phyloP scores from a whole-genome alignment of 1,140 invertebrate species.

The Liolophura sinensis region DNA sequence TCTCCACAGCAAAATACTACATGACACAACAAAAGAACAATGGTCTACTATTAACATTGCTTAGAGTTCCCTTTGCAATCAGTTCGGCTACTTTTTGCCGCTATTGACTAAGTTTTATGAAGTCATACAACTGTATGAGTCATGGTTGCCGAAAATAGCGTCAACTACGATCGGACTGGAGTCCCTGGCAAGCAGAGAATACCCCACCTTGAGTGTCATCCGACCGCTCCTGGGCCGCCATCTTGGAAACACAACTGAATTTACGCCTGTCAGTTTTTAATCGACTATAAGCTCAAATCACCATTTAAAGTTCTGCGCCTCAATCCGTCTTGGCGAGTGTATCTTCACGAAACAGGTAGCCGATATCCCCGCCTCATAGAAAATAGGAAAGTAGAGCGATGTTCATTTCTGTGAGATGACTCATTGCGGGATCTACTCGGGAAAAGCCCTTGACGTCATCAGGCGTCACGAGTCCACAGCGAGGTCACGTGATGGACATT shows the following conservation, averaged over 20 bases:
- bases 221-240: conserved; percentile 47
- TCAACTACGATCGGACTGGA: conserved; percentile 18
- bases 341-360: conserved; percentile 29
- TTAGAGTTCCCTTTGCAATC: conserved; percentile 10
- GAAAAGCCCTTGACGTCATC: conserved; percentile 56
- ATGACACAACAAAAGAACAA: neutral
- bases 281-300: conserved; percentile 28
- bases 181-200: conserved; percentile 23
- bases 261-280: conserved; percentile 30
- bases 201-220: conserved; percentile 36
- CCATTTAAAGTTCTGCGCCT: conserved; percentile 23
- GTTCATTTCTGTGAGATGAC: conserved; percentile 54
- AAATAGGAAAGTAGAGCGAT: conserved; percentile 39
- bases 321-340: conserved; percentile 13
- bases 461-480: conserved; percentile 8
- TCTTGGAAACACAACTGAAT: conserved; percentile 48
- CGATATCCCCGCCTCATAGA: conserved; percentile 33
- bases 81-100: neutral
- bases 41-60: neutral
- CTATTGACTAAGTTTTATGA: conserved; percentile 14
- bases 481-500: too few species aligned
- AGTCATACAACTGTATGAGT: conserved; percentile 34
- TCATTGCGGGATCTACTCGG: conserved; percentile 52
- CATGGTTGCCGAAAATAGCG: conserved; percentile 40
- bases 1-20: neutral